These are phyloP conservation scores for Gymnorhina tibicen DNA, from an alignment of 2,113 vertebrate species.

Conservation along the genomic window DNA sequence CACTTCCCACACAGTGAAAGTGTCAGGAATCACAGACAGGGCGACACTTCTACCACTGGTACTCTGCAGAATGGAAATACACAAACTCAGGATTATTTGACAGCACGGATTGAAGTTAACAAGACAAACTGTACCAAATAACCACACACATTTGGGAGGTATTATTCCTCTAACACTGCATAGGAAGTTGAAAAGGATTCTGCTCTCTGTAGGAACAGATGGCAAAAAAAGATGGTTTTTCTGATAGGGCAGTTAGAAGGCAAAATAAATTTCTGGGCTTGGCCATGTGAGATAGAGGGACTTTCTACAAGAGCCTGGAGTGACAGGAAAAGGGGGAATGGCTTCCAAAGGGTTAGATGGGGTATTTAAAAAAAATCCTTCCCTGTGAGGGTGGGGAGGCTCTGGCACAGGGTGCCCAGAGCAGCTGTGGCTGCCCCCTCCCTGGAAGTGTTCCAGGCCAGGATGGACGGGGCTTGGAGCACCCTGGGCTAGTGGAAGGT, in stretches of 20 bases:
- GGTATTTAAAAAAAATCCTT: neutral
- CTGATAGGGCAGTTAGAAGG: neutral
- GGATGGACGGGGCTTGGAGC: neutral
- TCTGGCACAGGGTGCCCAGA: neutral
- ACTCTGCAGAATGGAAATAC: neutral
- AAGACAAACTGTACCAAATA: neutral
- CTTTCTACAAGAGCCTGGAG: neutral
- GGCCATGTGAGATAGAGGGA: neutral
- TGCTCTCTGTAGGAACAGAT: neutral
- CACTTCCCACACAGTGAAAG: neutral
- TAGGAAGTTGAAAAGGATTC: slow-evolving; percentile 1
- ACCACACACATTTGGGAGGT: neutral
- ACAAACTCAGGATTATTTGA: neutral
- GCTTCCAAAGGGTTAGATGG: neutral
- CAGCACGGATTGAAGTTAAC: neutral
- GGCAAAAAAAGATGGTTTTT: neutral
- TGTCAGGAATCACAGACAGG: neutral
- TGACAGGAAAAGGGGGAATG: neutral
- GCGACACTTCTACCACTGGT: neutral
- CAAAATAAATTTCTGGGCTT: neutral
- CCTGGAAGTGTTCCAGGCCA: neutral
- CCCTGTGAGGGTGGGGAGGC: neutral
- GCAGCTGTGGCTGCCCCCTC: neutral
- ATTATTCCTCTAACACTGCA: slow-evolving; percentile 28
- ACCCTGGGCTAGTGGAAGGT: fast-evolving